A percentile compares a stretch with the other conserved stretches of the same genome.
These are phyloP conservation scores for Lutjanus campechanus DNA, from an alignment of 2,797 vertebrate genomes.

Conservation along the genomic window DNA sequence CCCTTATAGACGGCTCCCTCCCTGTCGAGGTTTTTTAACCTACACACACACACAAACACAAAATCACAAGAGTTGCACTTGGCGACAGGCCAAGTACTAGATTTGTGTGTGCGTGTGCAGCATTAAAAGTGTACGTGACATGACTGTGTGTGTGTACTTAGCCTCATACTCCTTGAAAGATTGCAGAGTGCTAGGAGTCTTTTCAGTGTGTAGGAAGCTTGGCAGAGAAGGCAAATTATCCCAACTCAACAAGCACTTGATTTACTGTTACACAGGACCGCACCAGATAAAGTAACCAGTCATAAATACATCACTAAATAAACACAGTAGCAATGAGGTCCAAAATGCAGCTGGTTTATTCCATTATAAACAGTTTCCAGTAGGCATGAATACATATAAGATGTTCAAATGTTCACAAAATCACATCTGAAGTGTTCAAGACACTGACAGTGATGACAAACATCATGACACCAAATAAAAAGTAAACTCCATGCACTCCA, in stretches of 20 bases:
- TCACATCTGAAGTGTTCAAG: not conserved
- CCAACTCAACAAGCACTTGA: conserved; percentile 46
- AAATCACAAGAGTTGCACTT: conserved; percentile 22
- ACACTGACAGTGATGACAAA: not conserved
- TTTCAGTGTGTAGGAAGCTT: conserved; percentile 29
- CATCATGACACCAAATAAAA: not conserved
- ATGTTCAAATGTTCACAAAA: not conserved
- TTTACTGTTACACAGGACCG: conserved; percentile 29
- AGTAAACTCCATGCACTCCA: not conserved
- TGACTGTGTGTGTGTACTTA: conserved; percentile 14
- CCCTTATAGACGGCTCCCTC: conserved; percentile 49
- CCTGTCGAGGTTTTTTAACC: conserved; percentile 26
- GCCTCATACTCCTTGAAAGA: conserved; percentile 39
- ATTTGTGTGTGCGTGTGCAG: conserved; percentile 45
- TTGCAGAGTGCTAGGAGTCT: conserved; percentile 39
- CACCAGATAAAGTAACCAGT: not conserved
- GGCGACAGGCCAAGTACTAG: conserved; percentile 33
- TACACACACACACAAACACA: conserved; percentile 19
- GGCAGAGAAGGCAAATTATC: conserved; percentile 24
- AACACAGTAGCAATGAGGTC: not conserved
- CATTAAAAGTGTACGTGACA: conserved; percentile 39
- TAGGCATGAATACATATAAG: not conserved
- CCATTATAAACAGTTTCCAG: not conserved
- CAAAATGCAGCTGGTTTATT: not conserved
- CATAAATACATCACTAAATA: not conserved